A percentile compares a stretch with the other conserved stretches of the same genome.
These are phyloP conservation scores for Eretmochelys imbricata DNA, from an alignment of 2,113 vertebrate genomes.

Conservation along the genomic window DNA sequence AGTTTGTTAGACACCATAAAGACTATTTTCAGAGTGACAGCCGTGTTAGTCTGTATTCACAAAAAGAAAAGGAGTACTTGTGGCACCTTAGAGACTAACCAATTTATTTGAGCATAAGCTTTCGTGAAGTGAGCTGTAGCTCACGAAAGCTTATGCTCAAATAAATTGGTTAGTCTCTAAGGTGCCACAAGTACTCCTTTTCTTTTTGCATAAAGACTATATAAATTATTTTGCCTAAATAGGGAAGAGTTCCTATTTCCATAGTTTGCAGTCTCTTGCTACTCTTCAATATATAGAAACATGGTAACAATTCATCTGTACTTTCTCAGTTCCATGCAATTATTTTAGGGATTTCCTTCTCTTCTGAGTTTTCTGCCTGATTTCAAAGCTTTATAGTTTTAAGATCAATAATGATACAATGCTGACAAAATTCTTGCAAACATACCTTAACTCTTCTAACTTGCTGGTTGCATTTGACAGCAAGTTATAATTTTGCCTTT, in stretches of 20 bases:
- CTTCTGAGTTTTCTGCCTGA: neutral
- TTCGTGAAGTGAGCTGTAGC: too few species aligned
- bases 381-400: neutral
- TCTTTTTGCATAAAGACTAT: neutral
- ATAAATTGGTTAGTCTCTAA: too few species aligned
- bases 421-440: neutral
- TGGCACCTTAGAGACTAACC: too few species aligned
- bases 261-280: neutral
- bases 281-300: neutral
- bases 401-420: neutral
- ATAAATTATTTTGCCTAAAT: neutral
- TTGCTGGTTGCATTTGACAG: constrained; percentile 4
- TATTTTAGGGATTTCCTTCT: neutral
- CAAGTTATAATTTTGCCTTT: constrained; percentile 3
- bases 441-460: neutral
- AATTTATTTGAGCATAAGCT: too few species aligned
- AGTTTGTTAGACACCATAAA: neutral
- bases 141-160: too few species aligned
- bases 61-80: too few species aligned
- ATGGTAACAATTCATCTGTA: neutral
- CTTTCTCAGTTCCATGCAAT: neutral
- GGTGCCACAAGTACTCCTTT: too few species aligned
- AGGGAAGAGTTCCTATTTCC: neutral
- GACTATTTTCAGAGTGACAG: too few species aligned
- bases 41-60: too few species aligned